phyloP scores from a whole-genome alignment of 92 coral and sea anemone species.

The Epizoanthus rinbou region DNA sequence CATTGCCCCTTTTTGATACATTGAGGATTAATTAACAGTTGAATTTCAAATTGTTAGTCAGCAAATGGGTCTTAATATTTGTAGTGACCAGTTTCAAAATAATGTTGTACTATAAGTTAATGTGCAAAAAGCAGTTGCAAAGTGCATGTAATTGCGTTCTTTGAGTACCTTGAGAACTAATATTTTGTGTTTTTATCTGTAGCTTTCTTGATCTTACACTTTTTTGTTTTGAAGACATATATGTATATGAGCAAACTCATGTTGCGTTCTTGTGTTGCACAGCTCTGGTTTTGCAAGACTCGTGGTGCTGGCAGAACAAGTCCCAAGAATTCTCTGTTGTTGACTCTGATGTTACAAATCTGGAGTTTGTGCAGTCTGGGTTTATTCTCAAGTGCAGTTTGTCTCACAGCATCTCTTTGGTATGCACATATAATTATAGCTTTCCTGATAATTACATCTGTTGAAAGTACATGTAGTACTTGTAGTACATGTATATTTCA shows the following conservation, averaged over 20 bases:
- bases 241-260: background rate
- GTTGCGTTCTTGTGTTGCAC: background rate
- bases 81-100: too few species aligned
- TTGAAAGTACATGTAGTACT: too few species aligned
- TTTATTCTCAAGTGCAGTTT: constrained; percentile 89
- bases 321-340: constrained; percentile 73
- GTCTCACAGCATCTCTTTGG: constrained; percentile 93
- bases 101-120: too few species aligned
- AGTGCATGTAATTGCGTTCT: too few species aligned
- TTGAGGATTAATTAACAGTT: too few species aligned
- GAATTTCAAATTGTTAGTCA: background rate
- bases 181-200: too few species aligned
- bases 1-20: too few species aligned
- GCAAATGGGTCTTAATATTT: background rate
- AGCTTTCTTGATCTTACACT: too few species aligned
- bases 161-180: too few species aligned
- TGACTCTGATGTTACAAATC: constrained; percentile 68
- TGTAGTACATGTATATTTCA: too few species aligned
- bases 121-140: too few species aligned
- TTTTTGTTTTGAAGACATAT: background rate
- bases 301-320: constrained; percentile 98
- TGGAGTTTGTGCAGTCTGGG: constrained; percentile 89
- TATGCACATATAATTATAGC: constrained; percentile 17
- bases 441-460: background rate
- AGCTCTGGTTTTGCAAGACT: constrained; percentile 87